These are phyloP conservation scores for Auanema sp. DNA, from an alignment of 2,888 invertebrate genomes.

Conservation along the genomic window DNA sequence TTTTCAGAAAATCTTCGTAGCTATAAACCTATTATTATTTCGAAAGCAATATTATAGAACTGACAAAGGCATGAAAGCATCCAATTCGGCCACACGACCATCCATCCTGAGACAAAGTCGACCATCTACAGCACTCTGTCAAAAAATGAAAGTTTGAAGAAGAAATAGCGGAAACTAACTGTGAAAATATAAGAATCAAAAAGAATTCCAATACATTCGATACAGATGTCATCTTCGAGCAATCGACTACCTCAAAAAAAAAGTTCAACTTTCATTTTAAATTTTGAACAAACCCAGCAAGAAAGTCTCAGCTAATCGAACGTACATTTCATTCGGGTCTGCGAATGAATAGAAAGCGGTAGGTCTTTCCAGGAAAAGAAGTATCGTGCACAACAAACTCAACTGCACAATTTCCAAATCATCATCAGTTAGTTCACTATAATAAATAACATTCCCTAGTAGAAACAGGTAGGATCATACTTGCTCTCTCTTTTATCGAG, in stretches of 20 bases:
- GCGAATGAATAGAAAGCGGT: slow-evolving; percentile 42
- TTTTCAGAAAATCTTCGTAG: slow-evolving; percentile 50
- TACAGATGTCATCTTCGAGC: slow-evolving; percentile 40
- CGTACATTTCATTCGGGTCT: slow-evolving; percentile 47
- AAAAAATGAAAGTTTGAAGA: slow-evolving; percentile 5
- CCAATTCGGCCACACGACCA: slow-evolving; percentile 47
- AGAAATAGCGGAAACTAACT: no score
- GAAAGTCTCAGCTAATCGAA: slow-evolving; percentile 48
- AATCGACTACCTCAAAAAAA: slow-evolving; percentile 39
- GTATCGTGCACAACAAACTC: slow-evolving; percentile 50
- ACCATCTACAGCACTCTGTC: slow-evolving; percentile 26
- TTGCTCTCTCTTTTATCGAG: slow-evolving; percentile 16
- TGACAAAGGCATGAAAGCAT: slow-evolving; percentile 59
- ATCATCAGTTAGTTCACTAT: slow-evolving; percentile 34
- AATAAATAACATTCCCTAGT: slow-evolving; percentile 1
- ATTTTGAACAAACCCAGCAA: no score
- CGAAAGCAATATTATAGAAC: slow-evolving; percentile 8
- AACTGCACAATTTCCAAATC: slow-evolving; percentile 57
- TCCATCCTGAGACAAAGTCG: slow-evolving; percentile 39
- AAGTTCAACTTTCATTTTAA: no score
- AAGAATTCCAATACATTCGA: slow-evolving; percentile 27
- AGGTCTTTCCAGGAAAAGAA: slow-evolving; percentile 35
- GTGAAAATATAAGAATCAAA: slow-evolving; percentile 35
- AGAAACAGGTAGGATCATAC: neutral
- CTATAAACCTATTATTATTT: slow-evolving; percentile 27